A percentile compares a stretch with the other conserved stretches of the same genome.
Evolutionary conservation across 2,113 vertebrate species (phyloP).

Genomic region (Thryonomys swinderianus): DNA sequence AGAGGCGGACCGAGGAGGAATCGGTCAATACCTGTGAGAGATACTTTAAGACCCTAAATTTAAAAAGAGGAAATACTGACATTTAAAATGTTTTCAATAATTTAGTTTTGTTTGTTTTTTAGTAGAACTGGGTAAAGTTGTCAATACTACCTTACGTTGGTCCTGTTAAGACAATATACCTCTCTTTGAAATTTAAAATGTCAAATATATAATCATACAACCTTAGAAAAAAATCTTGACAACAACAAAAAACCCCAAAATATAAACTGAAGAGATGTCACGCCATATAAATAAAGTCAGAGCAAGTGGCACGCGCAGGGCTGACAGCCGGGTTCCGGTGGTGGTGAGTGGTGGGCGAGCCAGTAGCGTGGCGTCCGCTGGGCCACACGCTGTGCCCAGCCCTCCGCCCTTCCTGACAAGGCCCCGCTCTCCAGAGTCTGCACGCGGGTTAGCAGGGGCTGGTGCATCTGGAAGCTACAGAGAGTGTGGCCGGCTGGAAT

Average conservation of each 20-base stretch:
- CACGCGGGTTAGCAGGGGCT: constrained; percentile 81
- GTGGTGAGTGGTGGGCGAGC: background rate
- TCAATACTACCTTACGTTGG: constrained; percentile 84
- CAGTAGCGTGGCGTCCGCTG: too few relatives aligned
- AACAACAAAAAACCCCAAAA: constrained; percentile 48
- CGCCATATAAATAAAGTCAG: constrained; percentile 85
- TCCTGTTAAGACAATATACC: constrained; percentile 87
- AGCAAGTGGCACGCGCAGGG: constrained; percentile 73
- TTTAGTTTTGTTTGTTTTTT: constrained; percentile 80
- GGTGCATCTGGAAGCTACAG: constrained; percentile 75
- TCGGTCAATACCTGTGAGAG: background rate
- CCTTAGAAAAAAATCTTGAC: background rate
- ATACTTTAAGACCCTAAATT: constrained; percentile 72
- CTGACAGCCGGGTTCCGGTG: background rate
- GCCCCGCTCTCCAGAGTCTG: constrained; percentile 73
- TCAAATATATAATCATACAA: constrained; percentile 85
- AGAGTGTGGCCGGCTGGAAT: constrained; percentile 79
- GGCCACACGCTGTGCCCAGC: background rate
- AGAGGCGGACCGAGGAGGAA: background rate
- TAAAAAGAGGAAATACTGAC: constrained; percentile 48
- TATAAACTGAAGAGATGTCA: constrained; percentile 71
- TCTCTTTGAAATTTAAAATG: constrained; percentile 84
- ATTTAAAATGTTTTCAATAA: constrained; percentile 84
- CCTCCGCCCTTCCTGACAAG: constrained; percentile 48
- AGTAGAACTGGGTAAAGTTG: constrained; percentile 83